Conservation (phyloP, 2,113 vertebrate genomes). For the Prunella himalayana region DNA sequence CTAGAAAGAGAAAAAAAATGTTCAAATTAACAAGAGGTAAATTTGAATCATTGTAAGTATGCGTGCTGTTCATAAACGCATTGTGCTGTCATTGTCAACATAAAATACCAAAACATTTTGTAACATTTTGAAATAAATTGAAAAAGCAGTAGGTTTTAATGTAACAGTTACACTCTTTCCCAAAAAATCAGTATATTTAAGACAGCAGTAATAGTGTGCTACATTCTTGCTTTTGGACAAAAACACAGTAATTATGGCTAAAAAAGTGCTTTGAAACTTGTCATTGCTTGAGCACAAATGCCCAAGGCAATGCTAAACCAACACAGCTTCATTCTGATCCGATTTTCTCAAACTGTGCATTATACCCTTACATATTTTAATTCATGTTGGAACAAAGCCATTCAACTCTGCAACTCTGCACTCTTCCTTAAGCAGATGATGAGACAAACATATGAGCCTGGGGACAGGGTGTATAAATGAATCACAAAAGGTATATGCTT, state of each 20-base stretch:
- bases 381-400: constrained; percentile 32
- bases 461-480: constrained; percentile 37
- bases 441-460: constrained; percentile 22
- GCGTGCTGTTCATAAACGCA: neutral
- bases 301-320: constrained; percentile 5
- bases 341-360: constrained; percentile 1
- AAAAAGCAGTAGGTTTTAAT: neutral
- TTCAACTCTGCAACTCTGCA: constrained; percentile 10
- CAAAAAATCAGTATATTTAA: neutral
- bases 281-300: constrained; percentile 16
- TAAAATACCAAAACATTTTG: neutral
- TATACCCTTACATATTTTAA: constrained; percentile 33
- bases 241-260: neutral
- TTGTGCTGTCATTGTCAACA: neutral
- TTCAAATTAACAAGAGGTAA: neutral
- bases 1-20: neutral
- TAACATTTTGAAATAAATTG: neutral
- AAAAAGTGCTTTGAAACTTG: constrained; percentile 17
- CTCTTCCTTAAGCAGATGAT: constrained; percentile 1
- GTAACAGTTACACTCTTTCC: neutral
- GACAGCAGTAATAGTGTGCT: neutral
- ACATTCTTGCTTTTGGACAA: constrained; percentile 11
- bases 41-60: neutral
- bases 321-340: neutral
- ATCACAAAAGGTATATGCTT: constrained; percentile 30